Base-by-base conservation (phyloP, 2,797 vertebrate genomes). In the Allobates femoralis region DNA sequence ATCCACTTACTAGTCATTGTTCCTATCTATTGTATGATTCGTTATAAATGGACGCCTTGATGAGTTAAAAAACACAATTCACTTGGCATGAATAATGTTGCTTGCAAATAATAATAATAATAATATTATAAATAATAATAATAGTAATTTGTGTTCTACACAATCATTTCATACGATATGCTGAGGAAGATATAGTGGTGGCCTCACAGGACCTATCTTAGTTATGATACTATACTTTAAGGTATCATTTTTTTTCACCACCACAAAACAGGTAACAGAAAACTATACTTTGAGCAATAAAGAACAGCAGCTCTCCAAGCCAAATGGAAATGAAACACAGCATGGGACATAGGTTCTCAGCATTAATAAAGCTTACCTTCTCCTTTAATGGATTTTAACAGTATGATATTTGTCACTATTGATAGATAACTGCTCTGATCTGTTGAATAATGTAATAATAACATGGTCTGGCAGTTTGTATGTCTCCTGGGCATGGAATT, bases 381-480 rank as follows among this genome's bases (percentile, higher is more conserved):
- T 51, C 64, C 64, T 84, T 84, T 87, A 84, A 87, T 87, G 86
- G 76, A 80, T 80, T 84, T 87, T 84, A 87, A 79, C 86, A 87
- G 67, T 84, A 75, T 84, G 86, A 73, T 84, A 87, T 87, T 79
- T 87, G 66, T 84, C 76, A 66, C 81, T 75, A 80, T 80, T 80
- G 81, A 79, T 79, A 87, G 75, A 84, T 84, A 87, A 87, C 64
- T 84, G 84, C 64, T 80, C 84, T 74, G 75, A 87, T 87, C 67
- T 66, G 55, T 21, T 84, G 67, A 71, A 84, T 84, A 84, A 86
- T 81, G 73, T 74, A 83, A 86, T 86, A 75, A 84, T 74, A 74
- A 50, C 55, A 84, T 64, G 53, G 37, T 74, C 64, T 50, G 69
- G 21, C 55, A 60, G 74, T 79, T 58, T 87, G 51, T 41, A 46